Evolutionary conservation across 2,888 invertebrate genomes (phyloP).

Genomic region (Drosophila meridionalis): DNA sequence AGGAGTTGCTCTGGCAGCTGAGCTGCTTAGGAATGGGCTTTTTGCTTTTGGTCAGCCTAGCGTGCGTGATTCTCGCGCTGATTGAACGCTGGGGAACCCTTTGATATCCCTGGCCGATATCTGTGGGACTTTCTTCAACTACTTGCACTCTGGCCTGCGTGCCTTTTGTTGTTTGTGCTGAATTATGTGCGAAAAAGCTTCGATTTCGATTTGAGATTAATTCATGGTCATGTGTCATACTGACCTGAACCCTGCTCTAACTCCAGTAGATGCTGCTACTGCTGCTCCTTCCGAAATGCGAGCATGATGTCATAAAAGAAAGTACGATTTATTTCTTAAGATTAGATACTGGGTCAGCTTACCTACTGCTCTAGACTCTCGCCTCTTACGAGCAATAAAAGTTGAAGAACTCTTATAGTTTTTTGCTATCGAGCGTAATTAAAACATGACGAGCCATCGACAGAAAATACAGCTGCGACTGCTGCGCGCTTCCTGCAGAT

Average conservation of each 20-base stretch:
- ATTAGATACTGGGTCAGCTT: constrained; percentile 34
- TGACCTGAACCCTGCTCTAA: constrained; percentile 19
- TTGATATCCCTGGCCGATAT: constrained; percentile 35
- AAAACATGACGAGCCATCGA: constrained; percentile 60
- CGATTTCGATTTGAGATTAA: constrained; percentile 69
- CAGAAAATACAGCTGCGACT: constrained; percentile 59
- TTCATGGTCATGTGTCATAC: constrained; percentile 55
- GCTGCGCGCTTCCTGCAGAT: constrained; percentile 53
- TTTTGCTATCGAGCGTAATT: constrained; percentile 69
- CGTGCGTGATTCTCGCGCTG: constrained; percentile 62
- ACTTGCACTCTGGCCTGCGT: constrained; percentile 27
- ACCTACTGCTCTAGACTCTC: not conserved
- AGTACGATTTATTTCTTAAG: constrained; percentile 53
- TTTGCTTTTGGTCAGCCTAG: constrained; percentile 51
- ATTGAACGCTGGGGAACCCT: constrained; percentile 58
- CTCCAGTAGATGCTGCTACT: too few species aligned
- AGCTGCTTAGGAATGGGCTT: constrained; percentile 51
- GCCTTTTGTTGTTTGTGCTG: constrained; percentile 54
- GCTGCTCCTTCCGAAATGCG: not conserved
- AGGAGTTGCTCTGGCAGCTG: constrained; percentile 40
- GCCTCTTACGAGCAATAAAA: constrained; percentile 55
- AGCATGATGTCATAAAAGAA: constrained; percentile 33
- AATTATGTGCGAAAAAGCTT: constrained; percentile 73
- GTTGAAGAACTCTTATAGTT: constrained; percentile 52
- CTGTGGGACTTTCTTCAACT: constrained; percentile 20